Percentiles rank a stretch among this genome's conserved stretches.
Conservation (phyloP, 2,888 invertebrate genomes). For the Lasioglossum marginatum region DNA sequence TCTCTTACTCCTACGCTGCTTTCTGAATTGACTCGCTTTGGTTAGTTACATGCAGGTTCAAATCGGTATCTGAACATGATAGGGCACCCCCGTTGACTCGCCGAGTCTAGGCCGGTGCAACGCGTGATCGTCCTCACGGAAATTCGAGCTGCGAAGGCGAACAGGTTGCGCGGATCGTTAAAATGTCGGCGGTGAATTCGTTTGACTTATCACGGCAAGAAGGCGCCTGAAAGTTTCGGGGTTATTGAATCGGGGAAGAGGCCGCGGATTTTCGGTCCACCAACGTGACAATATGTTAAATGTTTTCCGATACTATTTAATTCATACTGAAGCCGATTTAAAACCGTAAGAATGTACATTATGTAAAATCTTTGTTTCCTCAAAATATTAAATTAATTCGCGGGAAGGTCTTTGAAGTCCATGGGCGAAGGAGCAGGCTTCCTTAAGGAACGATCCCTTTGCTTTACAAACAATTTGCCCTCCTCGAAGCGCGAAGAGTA, state of each 20-base stretch:
- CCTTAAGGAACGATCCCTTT: not conserved
- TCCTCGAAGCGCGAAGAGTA: not conserved
- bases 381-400: not conserved
- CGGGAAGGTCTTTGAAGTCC: not conserved
- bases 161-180: not conserved
- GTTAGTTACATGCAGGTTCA: slow-evolving; percentile 48
- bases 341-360: not conserved
- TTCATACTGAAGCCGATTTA: not conserved
- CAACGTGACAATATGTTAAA: not conserved
- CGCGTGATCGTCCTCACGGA: slow-evolving; percentile 17
- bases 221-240: not conserved
- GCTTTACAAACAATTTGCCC: slow-evolving; percentile 12
- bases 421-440: not conserved
- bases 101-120: slow-evolving; percentile 12
- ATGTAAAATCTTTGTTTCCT: not conserved
- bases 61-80: slow-evolving; percentile 49
- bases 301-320: not conserved
- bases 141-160: not conserved
- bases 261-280: not conserved
- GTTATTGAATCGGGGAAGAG: not conserved
- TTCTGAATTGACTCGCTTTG: slow-evolving; percentile 53
- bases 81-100: slow-evolving; percentile 37
- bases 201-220: not conserved
- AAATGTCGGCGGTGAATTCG: not conserved
- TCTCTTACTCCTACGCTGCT: slow-evolving; percentile 54